Percentiles rank a stretch among this genome's conserved stretches.
Conservation (phyloP, 2,888 invertebrate species). For the Drosophila neutralis region DNA sequence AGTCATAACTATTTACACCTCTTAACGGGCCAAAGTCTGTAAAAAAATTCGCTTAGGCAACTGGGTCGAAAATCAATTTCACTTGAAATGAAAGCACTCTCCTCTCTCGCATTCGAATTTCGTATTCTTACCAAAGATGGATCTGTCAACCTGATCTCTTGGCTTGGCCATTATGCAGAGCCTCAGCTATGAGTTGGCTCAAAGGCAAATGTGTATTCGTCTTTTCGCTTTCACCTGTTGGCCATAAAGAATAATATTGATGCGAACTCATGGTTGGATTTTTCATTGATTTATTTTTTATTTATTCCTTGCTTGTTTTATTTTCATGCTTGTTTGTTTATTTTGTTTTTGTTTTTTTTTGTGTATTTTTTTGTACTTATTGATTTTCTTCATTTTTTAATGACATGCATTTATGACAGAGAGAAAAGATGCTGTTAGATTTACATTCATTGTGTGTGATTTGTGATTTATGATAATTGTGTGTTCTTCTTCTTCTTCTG, state of each 20-base stretch:
- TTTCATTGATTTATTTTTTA: constrained; percentile 77
- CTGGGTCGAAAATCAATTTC: constrained; percentile 80
- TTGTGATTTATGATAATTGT: constrained; percentile 52
- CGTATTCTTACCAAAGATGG: constrained; percentile 66
- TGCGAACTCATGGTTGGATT: constrained; percentile 56
- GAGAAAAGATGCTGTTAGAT: constrained; percentile 70
- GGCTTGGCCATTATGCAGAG: constrained; percentile 38
- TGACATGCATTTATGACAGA: constrained; percentile 84
- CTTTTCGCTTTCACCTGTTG: constrained; percentile 70
- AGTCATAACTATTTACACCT: constrained; percentile 77
- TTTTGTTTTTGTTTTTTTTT: constrained; percentile 30
- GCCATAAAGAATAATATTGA: constrained; percentile 37
- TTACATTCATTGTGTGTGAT: constrained; percentile 72
- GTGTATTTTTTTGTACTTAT: constrained; percentile 65
- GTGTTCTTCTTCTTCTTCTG: constrained; percentile 25
- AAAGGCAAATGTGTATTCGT: constrained; percentile 24
- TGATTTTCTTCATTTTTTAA: constrained; percentile 82
- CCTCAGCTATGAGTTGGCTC: constrained; percentile 29
- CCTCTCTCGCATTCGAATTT: constrained; percentile 24
- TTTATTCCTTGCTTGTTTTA: constrained; percentile 66
- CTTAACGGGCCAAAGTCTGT: constrained; percentile 62
- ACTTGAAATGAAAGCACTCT: constrained; percentile 75
- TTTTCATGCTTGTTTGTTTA: constrained; percentile 56
- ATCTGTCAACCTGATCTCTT: constrained; percentile 57
- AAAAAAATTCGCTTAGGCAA: constrained; percentile 65